A percentile compares a stretch with the other conserved stretches of the same genome.
Evolutionary conservation across 2,797 vertebrate genomes (phyloP).

Genomic region (Pristis pectinata): DNA sequence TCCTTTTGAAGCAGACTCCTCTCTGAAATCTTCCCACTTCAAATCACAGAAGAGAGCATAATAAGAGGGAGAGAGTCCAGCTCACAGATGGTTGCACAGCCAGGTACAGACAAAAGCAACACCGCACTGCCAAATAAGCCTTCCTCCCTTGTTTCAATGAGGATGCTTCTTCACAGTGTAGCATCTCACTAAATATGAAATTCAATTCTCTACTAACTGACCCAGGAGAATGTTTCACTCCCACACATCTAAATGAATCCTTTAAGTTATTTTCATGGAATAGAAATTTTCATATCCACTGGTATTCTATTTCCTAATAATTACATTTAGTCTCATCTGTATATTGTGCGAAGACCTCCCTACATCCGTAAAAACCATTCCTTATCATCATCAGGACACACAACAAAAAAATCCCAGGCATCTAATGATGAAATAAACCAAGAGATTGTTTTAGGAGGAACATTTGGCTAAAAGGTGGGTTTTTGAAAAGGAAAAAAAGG

Average conservation of each 20-base stretch:
- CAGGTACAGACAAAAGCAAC: neutral
- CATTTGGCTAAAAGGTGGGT: neutral
- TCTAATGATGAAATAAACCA: neutral
- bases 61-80: neutral
- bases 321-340: neutral
- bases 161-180: neutral
- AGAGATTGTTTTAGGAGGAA: neutral
- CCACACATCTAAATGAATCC: neutral
- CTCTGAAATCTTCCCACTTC: neutral
- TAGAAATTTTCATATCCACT: neutral
- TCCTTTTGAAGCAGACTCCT: neutral
- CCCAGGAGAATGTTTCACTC: no score
- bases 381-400: neutral
- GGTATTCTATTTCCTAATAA: neutral
- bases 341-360: no score
- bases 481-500: neutral
- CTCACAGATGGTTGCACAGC: neutral
- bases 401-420: neutral
- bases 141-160: neutral
- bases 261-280: neutral
- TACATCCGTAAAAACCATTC: neutral
- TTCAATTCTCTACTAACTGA: neutral
- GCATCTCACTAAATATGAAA: neutral
- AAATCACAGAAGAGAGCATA: neutral
- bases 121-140: neutral